These are phyloP conservation scores for Homarus gammarus DNA, from an alignment of 2,888 invertebrate species.

Conservation along the genomic window DNA sequence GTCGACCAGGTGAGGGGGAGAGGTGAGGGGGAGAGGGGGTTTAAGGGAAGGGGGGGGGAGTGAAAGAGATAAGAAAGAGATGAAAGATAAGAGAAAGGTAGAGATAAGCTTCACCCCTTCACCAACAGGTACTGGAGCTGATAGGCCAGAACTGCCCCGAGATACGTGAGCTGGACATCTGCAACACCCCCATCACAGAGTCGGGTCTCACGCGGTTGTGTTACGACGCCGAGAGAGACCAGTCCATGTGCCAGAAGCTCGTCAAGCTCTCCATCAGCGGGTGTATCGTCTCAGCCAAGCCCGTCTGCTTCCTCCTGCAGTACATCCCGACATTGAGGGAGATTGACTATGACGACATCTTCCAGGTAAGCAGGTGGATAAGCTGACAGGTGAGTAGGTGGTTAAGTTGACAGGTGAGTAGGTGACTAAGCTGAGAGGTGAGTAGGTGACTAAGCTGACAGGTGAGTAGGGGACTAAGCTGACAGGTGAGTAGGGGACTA, in stretches of 20 bases:
- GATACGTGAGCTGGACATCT: slow-evolving; percentile 78
- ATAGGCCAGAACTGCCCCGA: slow-evolving; percentile 78
- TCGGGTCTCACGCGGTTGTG: slow-evolving; percentile 78
- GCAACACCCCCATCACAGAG: slow-evolving; percentile 78
- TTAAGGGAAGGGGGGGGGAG: neutral
- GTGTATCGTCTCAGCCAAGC: slow-evolving; percentile 77
- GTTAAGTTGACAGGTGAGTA: no score
- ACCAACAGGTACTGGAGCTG: slow-evolving; percentile 77
- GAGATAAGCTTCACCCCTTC: neutral
- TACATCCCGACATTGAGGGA: slow-evolving; percentile 78
- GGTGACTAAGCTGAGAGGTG: neutral
- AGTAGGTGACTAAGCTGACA: no score
- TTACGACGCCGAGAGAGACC: slow-evolving; percentile 57
- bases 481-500: neutral
- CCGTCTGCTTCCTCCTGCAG: slow-evolving; percentile 77
- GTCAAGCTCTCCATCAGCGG: slow-evolving; percentile 77
- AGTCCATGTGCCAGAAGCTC: slow-evolving; percentile 76
- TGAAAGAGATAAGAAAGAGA: neutral
- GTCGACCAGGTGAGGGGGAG: slow-evolving; percentile 78
- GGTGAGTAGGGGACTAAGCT: slow-evolving; percentile 75
- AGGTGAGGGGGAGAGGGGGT: neutral
- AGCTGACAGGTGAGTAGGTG: no score
- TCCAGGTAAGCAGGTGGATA: slow-evolving; percentile 77
- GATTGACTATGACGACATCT: slow-evolving; percentile 79
- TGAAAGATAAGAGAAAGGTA: neutral